phyloP scores from a whole-genome alignment of 1,140 invertebrate species.

The Akabosia matsudoensis region DNA sequence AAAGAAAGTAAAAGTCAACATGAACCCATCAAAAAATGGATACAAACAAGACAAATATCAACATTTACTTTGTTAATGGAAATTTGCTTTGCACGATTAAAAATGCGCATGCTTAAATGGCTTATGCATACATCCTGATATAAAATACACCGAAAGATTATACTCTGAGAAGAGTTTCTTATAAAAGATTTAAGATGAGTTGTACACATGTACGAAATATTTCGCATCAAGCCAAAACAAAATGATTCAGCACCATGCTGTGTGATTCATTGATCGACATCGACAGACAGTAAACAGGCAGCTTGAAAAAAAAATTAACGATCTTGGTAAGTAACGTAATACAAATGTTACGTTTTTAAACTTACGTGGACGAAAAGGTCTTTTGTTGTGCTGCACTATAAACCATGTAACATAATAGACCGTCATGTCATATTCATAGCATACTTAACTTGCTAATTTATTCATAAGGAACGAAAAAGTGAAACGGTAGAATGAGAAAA shows the following conservation, averaged over 20 bases:
- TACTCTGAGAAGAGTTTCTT: too few species aligned
- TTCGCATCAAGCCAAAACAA: not conserved
- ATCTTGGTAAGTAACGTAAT: not conserved
- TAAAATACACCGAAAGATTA: too few species aligned
- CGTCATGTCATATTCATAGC: too few species aligned
- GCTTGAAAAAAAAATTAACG: not conserved
- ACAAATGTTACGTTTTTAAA: not conserved
- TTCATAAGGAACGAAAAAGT: too few species aligned
- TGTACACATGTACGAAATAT: not conserved
- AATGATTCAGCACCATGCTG: not conserved
- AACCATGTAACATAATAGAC: too few species aligned
- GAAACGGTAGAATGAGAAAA: too few species aligned
- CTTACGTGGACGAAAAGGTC: too few species aligned
- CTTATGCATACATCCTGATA: not conserved
- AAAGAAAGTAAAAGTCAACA: constrained; percentile 22
- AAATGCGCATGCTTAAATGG: constrained; percentile 9
- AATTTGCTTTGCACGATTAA: constrained; percentile 9
- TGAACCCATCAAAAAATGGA: not conserved
- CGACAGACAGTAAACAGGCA: not conserved
- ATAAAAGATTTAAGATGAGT: too few species aligned
- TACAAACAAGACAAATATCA: not conserved
- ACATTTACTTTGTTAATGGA: constrained; percentile 5
- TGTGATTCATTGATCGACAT: constrained; percentile 10
- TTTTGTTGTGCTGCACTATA: too few species aligned
- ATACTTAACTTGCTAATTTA: too few species aligned